Evolutionary conservation across 2,888 invertebrate species (phyloP).

Genomic region (Galerucella nymphaeae): DNA sequence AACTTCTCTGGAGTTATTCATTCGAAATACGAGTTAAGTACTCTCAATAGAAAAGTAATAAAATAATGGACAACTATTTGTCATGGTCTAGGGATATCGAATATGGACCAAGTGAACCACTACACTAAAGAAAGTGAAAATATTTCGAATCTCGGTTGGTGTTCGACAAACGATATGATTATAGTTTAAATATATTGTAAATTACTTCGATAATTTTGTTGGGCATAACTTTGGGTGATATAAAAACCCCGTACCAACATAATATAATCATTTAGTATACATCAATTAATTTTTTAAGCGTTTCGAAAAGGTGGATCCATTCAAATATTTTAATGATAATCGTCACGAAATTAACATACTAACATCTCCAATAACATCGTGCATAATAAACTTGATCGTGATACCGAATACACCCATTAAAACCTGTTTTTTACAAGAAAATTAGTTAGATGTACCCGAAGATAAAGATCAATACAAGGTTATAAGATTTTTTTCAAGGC

Average conservation of each 20-base stretch:
- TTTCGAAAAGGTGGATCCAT: constrained; percentile 9
- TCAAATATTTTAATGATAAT: constrained; percentile 29
- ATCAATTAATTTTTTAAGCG: constrained; percentile 4
- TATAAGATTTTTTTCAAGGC: constrained; percentile 21
- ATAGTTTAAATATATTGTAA: no score
- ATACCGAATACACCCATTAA: constrained; percentile 30
- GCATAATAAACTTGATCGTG: constrained; percentile 26
- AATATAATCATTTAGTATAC: background rate
- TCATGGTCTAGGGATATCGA: no score
- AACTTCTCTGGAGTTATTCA: no score
- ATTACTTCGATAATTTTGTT: no score
- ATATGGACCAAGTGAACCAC: no score
- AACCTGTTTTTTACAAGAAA: constrained; percentile 34
- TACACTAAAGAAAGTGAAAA: no score
- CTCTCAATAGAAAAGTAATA: no score
- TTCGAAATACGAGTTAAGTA: no score
- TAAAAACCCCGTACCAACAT: background rate
- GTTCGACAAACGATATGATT: no score
- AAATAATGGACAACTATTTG: no score
- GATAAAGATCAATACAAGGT: constrained; percentile 23
- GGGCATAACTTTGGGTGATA: no score
- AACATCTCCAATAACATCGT: constrained; percentile 30
- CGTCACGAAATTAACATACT: constrained; percentile 28
- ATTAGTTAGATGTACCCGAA: constrained; percentile 23
- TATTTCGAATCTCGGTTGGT: no score